Conservation (phyloP, 2,888 invertebrate species). For the Fragum fragum region DNA sequence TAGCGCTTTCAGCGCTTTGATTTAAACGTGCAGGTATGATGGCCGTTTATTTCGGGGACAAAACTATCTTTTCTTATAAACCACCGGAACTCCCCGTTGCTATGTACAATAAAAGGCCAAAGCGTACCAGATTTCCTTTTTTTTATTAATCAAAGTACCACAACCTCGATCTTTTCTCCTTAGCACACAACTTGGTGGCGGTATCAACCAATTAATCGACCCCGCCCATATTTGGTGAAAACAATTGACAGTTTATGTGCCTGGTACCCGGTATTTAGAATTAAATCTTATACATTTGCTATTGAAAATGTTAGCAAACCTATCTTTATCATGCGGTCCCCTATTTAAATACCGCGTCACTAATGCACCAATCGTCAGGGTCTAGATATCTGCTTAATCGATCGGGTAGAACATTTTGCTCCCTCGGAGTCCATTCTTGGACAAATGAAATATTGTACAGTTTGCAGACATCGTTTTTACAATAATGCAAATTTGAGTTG, state of each 20-base stretch:
- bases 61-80: background rate
- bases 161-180: background rate
- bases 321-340: conserved; percentile 34
- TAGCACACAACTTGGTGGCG: conserved; percentile 32
- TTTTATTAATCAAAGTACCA: conserved; percentile 37
- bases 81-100: background rate
- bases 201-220: conserved; percentile 38
- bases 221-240: conserved; percentile 25
- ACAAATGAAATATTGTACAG: background rate
- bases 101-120: conserved; percentile 28
- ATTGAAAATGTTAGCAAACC: conserved; percentile 27
- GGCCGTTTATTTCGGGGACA: background rate
- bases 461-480: conserved; percentile 3
- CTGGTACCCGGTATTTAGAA: conserved; percentile 37
- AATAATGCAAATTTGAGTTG: background rate
- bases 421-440: conserved; percentile 23
- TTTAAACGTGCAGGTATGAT: too few relatives aligned
- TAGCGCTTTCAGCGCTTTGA: background rate
- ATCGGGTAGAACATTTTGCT: conserved; percentile 11
- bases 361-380: conserved; percentile 20
- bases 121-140: conserved; percentile 35
- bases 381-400: conserved; percentile 19
- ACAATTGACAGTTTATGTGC: conserved; percentile 26
- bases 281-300: conserved; percentile 37
- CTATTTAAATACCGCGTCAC: background rate